These are phyloP conservation scores for Eulemur macaco DNA, from an alignment of 2,113 vertebrate species.

Conservation along the genomic window DNA sequence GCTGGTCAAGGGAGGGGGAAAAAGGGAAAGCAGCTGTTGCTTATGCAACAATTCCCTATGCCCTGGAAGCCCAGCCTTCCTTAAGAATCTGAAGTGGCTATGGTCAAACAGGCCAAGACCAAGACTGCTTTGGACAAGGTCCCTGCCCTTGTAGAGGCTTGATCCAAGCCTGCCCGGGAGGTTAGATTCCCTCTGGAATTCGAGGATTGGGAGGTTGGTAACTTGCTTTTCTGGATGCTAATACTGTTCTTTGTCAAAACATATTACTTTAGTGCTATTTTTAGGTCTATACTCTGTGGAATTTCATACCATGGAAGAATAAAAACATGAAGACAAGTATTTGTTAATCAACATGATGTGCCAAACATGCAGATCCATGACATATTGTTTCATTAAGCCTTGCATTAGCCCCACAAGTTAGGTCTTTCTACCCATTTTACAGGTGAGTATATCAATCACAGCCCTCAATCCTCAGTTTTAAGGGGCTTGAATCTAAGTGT, in stretches of 20 bases:
- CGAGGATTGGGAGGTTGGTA: background rate
- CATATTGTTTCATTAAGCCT: background rate
- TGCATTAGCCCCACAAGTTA: no score
- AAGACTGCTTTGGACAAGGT: rapidly evolving
- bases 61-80: background rate
- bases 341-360: background rate
- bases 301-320: background rate
- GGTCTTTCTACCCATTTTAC: background rate
- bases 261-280: background rate
- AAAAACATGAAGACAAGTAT: background rate
- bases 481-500: background rate
- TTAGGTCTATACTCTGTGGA: background rate
- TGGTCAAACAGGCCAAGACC: background rate
- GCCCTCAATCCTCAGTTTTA: rapidly evolving
- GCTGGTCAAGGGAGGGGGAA: background rate
- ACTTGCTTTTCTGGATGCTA: background rate
- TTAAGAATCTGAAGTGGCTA: background rate
- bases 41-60: no score
- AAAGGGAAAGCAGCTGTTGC: background rate
- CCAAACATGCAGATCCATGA: background rate
- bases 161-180: rapidly evolving
- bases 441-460: rapidly evolving
- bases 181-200: background rate
- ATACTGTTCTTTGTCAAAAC: background rate
- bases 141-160: no score